A percentile compares a stretch with the other conserved stretches of the same genome.
phyloP scores from a whole-genome alignment of 2,113 vertebrate genomes.

The Ornithorhynchus anatinus region DNA sequence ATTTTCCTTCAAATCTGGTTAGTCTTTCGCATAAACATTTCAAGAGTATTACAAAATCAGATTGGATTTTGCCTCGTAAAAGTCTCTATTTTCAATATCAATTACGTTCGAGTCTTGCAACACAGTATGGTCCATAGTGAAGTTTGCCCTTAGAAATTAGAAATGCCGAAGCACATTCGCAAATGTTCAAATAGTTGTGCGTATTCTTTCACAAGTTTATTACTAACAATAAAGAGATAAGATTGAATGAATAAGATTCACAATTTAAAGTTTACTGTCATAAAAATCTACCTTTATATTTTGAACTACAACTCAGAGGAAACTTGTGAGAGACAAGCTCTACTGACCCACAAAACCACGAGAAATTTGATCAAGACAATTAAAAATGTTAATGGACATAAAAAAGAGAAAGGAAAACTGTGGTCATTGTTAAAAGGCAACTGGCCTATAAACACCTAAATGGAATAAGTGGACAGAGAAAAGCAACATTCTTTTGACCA shows the following conservation, averaged over 20 bases:
- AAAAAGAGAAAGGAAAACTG: neutral
- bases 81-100: neutral
- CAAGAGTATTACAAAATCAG: accelerated
- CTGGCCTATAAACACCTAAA: constrained; percentile 38
- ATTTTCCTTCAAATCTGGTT: accelerated
- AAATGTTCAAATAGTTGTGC: neutral
- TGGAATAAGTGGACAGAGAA: constrained; percentile 1
- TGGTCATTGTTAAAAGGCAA: constrained; percentile 11
- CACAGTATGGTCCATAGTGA: neutral
- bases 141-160: constrained; percentile 4
- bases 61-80: neutral
- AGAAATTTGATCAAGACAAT: neutral
- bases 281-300: constrained; percentile 19
- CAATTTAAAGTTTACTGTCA: constrained; percentile 8
- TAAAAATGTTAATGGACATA: constrained; percentile 21
- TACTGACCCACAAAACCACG: neutral
- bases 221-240: constrained; percentile 5
- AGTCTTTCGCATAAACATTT: neutral
- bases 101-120: neutral
- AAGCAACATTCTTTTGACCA: constrained; percentile 22
- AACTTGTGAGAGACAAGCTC: constrained; percentile 41
- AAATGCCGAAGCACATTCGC: neutral
- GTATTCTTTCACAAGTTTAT: neutral
- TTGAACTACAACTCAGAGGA: constrained; percentile 49
- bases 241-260: constrained; percentile 26